Evolutionary conservation across 1,140 invertebrate genomes (phyloP), one percentile per base, ranked within the genome.

Genomic region (Lerema accius): DNA sequence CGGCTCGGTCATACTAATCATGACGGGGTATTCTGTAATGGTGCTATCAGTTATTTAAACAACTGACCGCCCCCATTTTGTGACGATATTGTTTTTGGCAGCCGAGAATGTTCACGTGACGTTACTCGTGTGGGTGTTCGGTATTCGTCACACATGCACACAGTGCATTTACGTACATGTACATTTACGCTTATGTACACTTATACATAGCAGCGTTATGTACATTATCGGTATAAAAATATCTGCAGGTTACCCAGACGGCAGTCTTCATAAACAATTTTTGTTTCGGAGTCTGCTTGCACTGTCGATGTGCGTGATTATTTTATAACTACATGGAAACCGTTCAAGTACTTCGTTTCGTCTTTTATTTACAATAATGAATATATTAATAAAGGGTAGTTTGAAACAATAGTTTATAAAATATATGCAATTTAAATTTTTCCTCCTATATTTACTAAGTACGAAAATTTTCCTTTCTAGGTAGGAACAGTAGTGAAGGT

Each of bases 21-120:
- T 35, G 26, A 46, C 26, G 15, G 42, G 17, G 26, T 23, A 5
- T 51, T 45, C 37, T 35, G 28, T 35, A 17, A 6, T 45, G 4
- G 7, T 11, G 11, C 39, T 67, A 55, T 63, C 28, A 66, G 48
- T 65, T 73, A 76, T 69, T 70, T 73, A 50, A 50, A 66, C 64
- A 58, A 39, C 23, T 28, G 45, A 32, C 55, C 66, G 65, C 65
- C 66, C 59, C 61, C 67, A 42, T 63, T 70, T 39, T 28, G 48
- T 77, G 73, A 74, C 55, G 28, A 63, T 73, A 68, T 69, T 71
- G 56, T 63, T 75, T 73, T 78, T 82, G 75, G 77, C 76, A 74
- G 35, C 50, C 10, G 39, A 50, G 23, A 42, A 15, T 46, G 60
- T 62, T 71, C 74, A 77, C 64, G 68, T 76, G 74, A 78, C 69